Base-by-base conservation (phyloP, 2,113 vertebrate species). In the Atlantisia rogersi region DNA sequence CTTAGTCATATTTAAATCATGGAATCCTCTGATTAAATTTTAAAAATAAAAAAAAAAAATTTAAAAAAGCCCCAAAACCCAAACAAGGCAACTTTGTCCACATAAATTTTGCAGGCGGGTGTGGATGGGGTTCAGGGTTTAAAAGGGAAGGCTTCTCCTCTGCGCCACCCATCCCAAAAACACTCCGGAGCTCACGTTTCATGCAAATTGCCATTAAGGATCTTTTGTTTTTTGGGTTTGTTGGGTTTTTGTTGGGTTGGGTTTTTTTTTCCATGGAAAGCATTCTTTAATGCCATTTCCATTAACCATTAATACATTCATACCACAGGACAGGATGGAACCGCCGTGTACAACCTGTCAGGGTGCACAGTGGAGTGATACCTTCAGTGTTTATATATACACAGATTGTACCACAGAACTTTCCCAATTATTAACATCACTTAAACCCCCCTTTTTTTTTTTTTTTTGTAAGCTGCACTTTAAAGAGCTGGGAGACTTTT, bases 401-500 rank as follows among this genome's bases (percentile, higher is more conserved):
- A 42, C 94, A 93, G 84, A 97, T 98, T 96, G 90, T 95, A 46
- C 83, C 12, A 4, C 62, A 86, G 86, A 95, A 95, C 91, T 93
- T 97, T 77, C 85, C 82, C 25, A 68, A 52, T 97, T 95, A 92
- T 92, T 97, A 94, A 97, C 97, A 94, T 96, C 70, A 86, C 90
- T 94, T 95, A 94, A 94, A 97, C 55, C 89, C 89, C 60, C 42
- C 42, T 42, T 42, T 42, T 44, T 17, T 44, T 17, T 44, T 18
- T 44, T 44, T 42, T 96, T 96, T 74, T 89, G 94, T 96, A 95
- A 93, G 88, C 73, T 63, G 9, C 28, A 12, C 94, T 98, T 86
- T 94, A 94, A 96, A 95, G 84, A 96, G 89, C 84, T 82, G 86
- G 82, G 92, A 96, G 86, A 95, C 97, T 96, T 94, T 97, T 98